Evolutionary conservation across 2,797 vertebrate genomes (phyloP).

Genomic region (Mormyrus proboscirostris): DNA sequence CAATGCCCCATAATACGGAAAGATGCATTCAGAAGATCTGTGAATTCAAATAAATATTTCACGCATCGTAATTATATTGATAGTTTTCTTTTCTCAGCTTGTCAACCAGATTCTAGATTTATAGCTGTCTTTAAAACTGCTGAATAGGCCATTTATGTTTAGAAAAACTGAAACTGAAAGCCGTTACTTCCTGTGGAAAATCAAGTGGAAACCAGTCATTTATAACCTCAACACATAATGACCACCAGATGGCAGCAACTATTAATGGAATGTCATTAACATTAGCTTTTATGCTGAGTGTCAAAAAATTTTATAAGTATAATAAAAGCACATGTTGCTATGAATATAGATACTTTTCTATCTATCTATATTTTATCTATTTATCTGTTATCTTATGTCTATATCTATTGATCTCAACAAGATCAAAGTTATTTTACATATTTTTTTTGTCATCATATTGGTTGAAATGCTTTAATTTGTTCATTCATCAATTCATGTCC

Average conservation of each 20-base stretch:
- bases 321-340: neutral
- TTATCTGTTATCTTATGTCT: neutral
- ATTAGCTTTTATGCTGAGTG: neutral
- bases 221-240: neutral
- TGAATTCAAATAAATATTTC: neutral
- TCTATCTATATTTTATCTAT: neutral
- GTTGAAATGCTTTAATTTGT: neutral
- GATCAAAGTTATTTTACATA: neutral
- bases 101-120: neutral
- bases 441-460: neutral
- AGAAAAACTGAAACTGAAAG: neutral
- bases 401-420: neutral
- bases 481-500: neutral
- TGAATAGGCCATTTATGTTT: neutral
- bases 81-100: neutral
- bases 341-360: neutral
- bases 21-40: neutral
- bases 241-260: constrained; percentile 8
- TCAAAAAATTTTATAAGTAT: neutral
- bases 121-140: neutral
- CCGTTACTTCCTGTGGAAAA: neutral
- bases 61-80: neutral
- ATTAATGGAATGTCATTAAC: neutral
- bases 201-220: neutral
- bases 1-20: neutral